Evolutionary conservation across 2,888 invertebrate species (phyloP), one percentile per base, ranked within the genome.

Genomic region (Ormyrus thymus): DNA sequence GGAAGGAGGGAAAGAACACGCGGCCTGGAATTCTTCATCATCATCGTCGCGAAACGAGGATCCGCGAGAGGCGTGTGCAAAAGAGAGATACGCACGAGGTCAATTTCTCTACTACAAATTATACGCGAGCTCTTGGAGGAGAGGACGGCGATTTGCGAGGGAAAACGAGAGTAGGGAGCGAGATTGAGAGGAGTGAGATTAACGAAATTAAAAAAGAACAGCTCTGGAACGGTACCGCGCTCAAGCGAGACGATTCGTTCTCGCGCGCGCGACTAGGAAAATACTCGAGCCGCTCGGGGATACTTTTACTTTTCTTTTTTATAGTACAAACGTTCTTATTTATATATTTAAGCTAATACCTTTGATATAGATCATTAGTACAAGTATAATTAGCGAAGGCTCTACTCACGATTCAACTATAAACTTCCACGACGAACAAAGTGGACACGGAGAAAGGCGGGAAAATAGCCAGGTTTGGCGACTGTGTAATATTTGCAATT

Each of bases 331-430:
- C 84, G 85, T 84, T 56, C 15, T 75, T 75, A 75, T 75, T 88
- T 86, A 87, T 89, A 87, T 88, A 83, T 78, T 83, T 85, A 86
- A 79, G 79, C 74, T 71, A 64, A 83, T 84, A 85, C 83, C 83
- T 83, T 81, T 82, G 77, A 83, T 81, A 83, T 78, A 83, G 82
- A 83, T 84, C 84, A 83, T 85, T 84, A 86, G 84, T 85, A 85
- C 76, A 76, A 83, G 61, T 71, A 83, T 85, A 86, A 82, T 87
- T 88, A 87, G 86, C 86, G 86, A 86, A 85, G 86, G 88, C 87
- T 85, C 87, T 89, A 89, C 86, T 89, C 89, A 89, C 89, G 88
- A 88, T 89, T 89, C 88, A 89, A 89, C 88, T 89, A 87, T 87
- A 87, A 56, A 61, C 81, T 83, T 83, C 68, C 78, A 80, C 79